Conservation (phyloP, 2,797 vertebrate genomes). For the Ammospiza maritima region DNA sequence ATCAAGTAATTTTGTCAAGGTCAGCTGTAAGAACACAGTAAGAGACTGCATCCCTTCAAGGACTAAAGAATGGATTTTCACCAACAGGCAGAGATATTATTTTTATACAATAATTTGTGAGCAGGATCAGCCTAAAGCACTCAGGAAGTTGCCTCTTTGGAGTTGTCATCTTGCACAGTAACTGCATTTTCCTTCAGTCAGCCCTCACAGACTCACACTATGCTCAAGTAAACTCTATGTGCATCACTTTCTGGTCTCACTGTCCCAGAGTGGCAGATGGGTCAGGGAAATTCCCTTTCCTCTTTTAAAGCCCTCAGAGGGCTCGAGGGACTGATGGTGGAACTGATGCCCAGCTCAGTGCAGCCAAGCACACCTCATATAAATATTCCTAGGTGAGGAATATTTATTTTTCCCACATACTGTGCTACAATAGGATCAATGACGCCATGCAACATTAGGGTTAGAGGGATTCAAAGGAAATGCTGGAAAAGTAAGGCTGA, state of each 20-base stretch:
- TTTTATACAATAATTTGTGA: background rate
- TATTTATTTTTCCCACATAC: background rate
- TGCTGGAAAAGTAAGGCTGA: background rate
- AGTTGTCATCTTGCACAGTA: background rate
- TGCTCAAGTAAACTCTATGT: accelerated
- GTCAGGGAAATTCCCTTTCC: background rate
- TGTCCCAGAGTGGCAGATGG: background rate
- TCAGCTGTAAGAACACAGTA: background rate
- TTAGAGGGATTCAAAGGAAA: background rate
- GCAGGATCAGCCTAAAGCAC: background rate
- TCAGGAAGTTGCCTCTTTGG: background rate
- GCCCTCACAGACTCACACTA: background rate
- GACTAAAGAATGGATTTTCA: background rate
- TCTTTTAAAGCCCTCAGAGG: background rate
- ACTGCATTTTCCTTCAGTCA: background rate
- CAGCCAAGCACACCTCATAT: background rate
- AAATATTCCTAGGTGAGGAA: background rate
- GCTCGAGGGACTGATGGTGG: background rate
- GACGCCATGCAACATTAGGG: background rate
- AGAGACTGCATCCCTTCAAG: background rate
- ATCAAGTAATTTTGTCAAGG: background rate
- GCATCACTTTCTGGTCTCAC: background rate
- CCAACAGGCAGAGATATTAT: background rate
- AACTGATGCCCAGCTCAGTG: background rate
- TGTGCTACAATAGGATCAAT: background rate